phyloP scores from a whole-genome alignment of 2,888 invertebrate species.

The Drosophila anceps region DNA sequence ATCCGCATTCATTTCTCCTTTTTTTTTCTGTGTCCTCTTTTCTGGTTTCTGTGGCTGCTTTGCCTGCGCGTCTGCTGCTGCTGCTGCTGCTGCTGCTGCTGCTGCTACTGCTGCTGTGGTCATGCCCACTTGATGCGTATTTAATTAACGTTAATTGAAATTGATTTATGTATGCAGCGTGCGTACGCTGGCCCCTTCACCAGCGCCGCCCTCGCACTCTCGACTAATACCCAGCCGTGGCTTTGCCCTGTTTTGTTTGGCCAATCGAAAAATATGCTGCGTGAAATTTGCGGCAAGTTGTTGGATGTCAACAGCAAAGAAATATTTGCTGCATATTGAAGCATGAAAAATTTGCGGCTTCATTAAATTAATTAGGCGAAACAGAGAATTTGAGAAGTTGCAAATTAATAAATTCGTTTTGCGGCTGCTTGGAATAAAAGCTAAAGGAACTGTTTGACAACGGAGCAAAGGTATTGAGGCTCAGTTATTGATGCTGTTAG shows the following conservation, averaged over 20 bases:
- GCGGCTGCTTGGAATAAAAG: neutral
- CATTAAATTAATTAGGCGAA: slow-evolving; percentile 67
- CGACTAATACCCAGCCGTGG: neutral
- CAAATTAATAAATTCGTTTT: slow-evolving; percentile 2
- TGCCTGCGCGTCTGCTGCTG: neutral
- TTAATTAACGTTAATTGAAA: slow-evolving; percentile 84
- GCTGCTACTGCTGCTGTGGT: slow-evolving; percentile 77
- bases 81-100: slow-evolving; percentile 43
- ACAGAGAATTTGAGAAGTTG: slow-evolving; percentile 15
- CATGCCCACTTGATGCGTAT: slow-evolving; percentile 83
- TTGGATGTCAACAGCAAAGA: slow-evolving; percentile 33
- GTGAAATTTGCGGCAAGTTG: slow-evolving; percentile 65
- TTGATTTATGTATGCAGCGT: slow-evolving; percentile 82
- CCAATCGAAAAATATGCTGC: slow-evolving; percentile 54
- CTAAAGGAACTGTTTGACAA: neutral
- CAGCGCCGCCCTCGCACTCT: neutral
- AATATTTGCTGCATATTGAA: slow-evolving; percentile 52
- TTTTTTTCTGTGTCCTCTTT: slow-evolving; percentile 21
- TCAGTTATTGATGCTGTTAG: neutral
- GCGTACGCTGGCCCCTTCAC: slow-evolving; percentile 48
- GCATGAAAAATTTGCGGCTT: slow-evolving; percentile 57
- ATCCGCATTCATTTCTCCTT: slow-evolving; percentile 23
- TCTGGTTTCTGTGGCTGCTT: slow-evolving; percentile 39
- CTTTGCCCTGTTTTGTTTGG: neutral
- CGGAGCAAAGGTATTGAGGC: neutral